Conservation (phyloP, 37 sponge, comb jelly and placozoan species). For the Beroe forskalii region DNA sequence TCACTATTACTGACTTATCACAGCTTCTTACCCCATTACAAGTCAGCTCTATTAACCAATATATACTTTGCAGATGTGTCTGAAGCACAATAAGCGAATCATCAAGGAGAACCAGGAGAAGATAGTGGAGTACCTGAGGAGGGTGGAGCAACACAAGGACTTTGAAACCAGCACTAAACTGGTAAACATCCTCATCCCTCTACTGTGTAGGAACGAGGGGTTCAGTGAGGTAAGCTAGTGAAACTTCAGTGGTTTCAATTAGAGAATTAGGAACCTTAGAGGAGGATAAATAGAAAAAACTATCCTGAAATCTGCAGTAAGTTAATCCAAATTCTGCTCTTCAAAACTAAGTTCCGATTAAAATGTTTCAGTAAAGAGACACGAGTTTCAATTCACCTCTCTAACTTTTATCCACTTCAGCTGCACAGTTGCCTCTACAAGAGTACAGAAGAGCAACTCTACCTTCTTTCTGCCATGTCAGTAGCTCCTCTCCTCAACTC, state of each 20-base stretch:
- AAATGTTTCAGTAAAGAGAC: no score
- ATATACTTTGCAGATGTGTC: slow-evolving; percentile 6
- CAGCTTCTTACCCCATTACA: no score
- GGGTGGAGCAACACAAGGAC: background rate
- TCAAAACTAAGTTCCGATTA: no score
- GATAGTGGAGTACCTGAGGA: slow-evolving; percentile 15
- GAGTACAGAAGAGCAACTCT: slow-evolving; percentile 7
- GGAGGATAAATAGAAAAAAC: no score
- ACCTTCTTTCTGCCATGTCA: slow-evolving; percentile 42
- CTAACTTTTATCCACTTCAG: no score
- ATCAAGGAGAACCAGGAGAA: slow-evolving; percentile 1
- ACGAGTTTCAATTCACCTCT: no score
- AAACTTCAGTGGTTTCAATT: no score
- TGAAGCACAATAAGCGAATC: background rate
- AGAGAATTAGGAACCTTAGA: no score
- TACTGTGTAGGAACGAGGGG: background rate
- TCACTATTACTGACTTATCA: no score
- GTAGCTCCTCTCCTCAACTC: slow-evolving; percentile 10
- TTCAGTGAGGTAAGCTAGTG: background rate
- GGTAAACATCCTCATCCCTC: background rate
- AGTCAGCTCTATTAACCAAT: no score
- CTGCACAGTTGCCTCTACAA: slow-evolving; percentile 7
- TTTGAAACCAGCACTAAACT: background rate
- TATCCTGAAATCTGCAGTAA: no score
- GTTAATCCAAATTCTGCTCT: no score